A percentile compares a stretch with the other conserved stretches of the same genome.
Conservation (phyloP, 1,140 invertebrate species). For the Drosophila saltans region DNA sequence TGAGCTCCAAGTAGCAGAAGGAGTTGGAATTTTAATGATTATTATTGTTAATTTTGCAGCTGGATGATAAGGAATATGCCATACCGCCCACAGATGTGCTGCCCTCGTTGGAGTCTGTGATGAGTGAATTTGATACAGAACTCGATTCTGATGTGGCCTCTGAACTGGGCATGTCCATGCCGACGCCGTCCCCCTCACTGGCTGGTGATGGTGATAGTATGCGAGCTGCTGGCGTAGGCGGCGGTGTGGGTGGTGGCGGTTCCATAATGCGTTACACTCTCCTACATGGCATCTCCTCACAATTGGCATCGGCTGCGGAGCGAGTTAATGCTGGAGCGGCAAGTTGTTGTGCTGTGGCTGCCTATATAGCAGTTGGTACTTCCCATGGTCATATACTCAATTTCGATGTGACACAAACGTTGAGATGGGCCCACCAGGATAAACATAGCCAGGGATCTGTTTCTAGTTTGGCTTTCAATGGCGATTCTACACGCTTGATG, state of each 20-base stretch:
- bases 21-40: background rate
- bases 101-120: constrained; percentile 93
- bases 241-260: constrained; percentile 83
- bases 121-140: constrained; percentile 89
- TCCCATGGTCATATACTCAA: constrained; percentile 95
- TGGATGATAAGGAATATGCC: constrained; percentile 93
- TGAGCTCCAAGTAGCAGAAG: constrained; percentile 70
- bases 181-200: constrained; percentile 84
- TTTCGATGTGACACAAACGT: constrained; percentile 92
- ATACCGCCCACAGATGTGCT: constrained; percentile 90
- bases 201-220: constrained; percentile 59
- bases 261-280: constrained; percentile 92
- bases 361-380: constrained; percentile 94
- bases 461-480: constrained; percentile 93
- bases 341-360: constrained; percentile 90
- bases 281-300: constrained; percentile 93
- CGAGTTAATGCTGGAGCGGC: constrained; percentile 94
- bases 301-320: constrained; percentile 92
- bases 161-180: constrained; percentile 82
- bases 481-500: constrained; percentile 92
- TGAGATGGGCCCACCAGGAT: constrained; percentile 93
- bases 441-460: constrained; percentile 91
- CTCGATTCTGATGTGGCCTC: constrained; percentile 85
- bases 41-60: constrained; percentile 72
- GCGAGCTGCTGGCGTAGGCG: constrained; percentile 56